A percentile compares a stretch with the other conserved stretches of the same genome.
These are phyloP conservation scores for Gonioctena quinquepunctata DNA, from an alignment of 1,140 invertebrate genomes.

Conservation along the genomic window DNA sequence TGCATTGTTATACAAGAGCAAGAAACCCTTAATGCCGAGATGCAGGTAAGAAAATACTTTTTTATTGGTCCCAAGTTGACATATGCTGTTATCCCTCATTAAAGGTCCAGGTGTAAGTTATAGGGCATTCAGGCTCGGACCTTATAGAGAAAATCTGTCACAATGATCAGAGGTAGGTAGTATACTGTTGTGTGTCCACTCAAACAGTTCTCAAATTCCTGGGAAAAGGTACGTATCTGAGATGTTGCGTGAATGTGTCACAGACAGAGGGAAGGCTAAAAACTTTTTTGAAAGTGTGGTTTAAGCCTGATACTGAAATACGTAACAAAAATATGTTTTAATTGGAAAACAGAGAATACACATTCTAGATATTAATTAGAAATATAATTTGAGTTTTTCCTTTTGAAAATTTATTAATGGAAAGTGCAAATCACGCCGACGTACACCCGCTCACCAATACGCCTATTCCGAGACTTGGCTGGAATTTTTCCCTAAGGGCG, in stretches of 20 bases:
- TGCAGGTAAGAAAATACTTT: conserved; percentile 9
- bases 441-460: background rate
- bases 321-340: background rate
- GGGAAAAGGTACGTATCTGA: background rate
- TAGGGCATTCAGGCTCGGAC: too few relatives aligned
- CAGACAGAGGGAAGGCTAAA: too few relatives aligned
- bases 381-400: too few relatives aligned
- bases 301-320: too few relatives aligned
- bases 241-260: background rate
- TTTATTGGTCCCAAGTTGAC: conserved; percentile 8
- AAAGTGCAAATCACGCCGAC: background rate
- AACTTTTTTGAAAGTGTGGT: background rate
- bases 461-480: background rate
- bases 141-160: background rate
- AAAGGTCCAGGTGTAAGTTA: conserved; percentile 13
- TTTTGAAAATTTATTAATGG: background rate
- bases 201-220: background rate
- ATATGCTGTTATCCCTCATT: conserved; percentile 6
- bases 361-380: too few relatives aligned
- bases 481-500: background rate
- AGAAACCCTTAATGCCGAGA: background rate
- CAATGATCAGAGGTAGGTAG: background rate
- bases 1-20: background rate
- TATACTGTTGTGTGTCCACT: background rate
- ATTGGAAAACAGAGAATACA: background rate